Base-by-base conservation (phyloP, 2,797 vertebrate species). In the Parambassis ranga region DNA sequence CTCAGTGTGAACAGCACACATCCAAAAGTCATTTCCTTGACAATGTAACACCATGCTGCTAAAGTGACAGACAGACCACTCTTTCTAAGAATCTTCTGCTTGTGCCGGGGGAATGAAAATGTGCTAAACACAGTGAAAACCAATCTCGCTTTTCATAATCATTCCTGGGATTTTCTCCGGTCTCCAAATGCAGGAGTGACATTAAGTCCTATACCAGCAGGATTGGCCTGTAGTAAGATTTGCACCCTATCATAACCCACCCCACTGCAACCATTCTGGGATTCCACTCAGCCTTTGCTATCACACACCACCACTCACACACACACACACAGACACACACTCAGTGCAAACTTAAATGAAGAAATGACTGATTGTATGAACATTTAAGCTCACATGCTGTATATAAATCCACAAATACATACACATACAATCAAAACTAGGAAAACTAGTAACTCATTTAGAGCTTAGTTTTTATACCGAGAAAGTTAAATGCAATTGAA, bases 141-240 rank as follows among this genome's bases (percentile, higher is more conserved):
- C 85, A 90, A 89, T 89, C 82, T 89, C 41, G 27, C 78, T 83
- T 87, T 87, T 86, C 66, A 85, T 82, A 87, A 89, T 90, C 81
- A 89, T 86, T 79, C 71, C 82, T 76, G 77, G 81, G 85, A 88
- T 87, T 87, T 87, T 85, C 75, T 70, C 52, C 67, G 6, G 77
- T 80, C 78, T 84, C 73, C 81, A 67, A 85, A 86, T 87, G 87
- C 77, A 77, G 51, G 68, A 86, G 70, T 89, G 87, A 90, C 88
- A 86, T 89, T 90, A 89, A 89, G 81, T 79, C 84, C 68, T 68
- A 71, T 71, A 81, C 79, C 75, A 77, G 79, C 69, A 67, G 79
- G 78, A 88, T 81, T 60, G 76, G 66, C 56, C 81, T 62, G 52
- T 77, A 81, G 87, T 87, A 83, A 88, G 78, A 86, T 82, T 74